Evolutionary conservation across 2,888 invertebrate genomes (phyloP), one percentile per base, ranked within the genome.

Genomic region (Drosophila robusta): DNA sequence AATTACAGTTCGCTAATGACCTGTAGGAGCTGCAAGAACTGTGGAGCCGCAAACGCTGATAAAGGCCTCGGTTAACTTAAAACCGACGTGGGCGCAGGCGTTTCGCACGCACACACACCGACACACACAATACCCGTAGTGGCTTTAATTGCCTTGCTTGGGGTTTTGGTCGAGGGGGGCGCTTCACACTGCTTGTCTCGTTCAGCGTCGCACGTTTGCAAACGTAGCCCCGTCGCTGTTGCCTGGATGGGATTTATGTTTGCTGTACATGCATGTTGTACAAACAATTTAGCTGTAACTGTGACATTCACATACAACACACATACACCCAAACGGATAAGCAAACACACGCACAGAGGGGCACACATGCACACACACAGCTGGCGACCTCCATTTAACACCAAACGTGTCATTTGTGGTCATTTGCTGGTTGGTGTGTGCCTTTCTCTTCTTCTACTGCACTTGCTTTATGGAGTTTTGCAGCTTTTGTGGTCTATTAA

Each of bases 251-350:
- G 89, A 87, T 83, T 79, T 76, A 81, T 86, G 76, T 80, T 81
- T 87, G 90, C 82, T 75, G 73, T 77, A 80, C 89, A 89, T 89
- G 89, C 89, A 87, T 87, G 87, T 90, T 80, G 72, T 71, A 83
- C 90, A 90, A 90, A 87, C 88, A 89, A 87, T 91, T 90, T 88
- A 89, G 83, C 81, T 85, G 85, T 89, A 82, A 88, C 90, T 87
- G 80, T 83, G 78, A 75, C 87, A 68, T 66, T 49, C 47, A 46
- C 51, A 60, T 52, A 47, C 44, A 34, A 68, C 65, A 46, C 47
- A 46, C 51, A 60, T 52, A 47, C 44, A 34, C 14, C 8, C n/a
- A 36, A 29, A 61, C 46, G 42, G 14, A 14, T 0, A 26, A 26
- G 58, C 46, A 47, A 63, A 54, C n/a, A 26, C 29, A 22, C 36